A percentile compares a stretch with the other conserved stretches of the same genome.
Conservation (phyloP, 2,113 vertebrate genomes). For the Casuarius casuarius region DNA sequence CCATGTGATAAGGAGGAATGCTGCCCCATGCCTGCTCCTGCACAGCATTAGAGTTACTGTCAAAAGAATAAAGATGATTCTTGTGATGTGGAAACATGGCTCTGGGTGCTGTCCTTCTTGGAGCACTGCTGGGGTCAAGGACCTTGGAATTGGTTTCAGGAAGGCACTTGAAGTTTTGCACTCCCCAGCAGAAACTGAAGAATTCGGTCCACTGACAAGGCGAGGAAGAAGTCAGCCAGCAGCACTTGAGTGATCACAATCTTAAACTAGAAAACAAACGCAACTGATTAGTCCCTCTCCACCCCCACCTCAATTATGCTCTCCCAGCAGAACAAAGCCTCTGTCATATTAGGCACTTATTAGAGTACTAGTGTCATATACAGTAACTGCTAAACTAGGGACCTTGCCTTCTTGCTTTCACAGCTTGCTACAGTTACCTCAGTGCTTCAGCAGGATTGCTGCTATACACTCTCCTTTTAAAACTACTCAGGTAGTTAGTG, state of each 20-base stretch:
- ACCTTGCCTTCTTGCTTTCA: too few species aligned
- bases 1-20: neutral
- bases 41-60: neutral
- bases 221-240: conserved; percentile 88
- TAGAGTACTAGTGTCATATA: too few species aligned
- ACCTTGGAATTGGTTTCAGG: conserved; percentile 71
- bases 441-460: neutral
- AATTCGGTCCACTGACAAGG: conserved; percentile 86
- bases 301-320: neutral
- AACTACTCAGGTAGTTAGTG: rapidly evolving
- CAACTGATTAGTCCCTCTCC: rapidly evolving
- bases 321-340: neutral
- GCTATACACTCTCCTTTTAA: rapidly evolving
- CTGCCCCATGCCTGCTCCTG: neutral
- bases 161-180: conserved; percentile 92
- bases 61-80: neutral
- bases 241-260: conserved; percentile 90
- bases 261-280: conserved; percentile 84
- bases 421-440: neutral
- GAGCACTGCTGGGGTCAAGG: neutral
- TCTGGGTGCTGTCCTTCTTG: neutral
- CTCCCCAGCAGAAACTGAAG: conserved; percentile 92
- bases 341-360: neutral
- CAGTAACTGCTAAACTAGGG: neutral
- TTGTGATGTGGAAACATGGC: neutral